Base-by-base conservation (phyloP, 1,140 invertebrate species). In the Meloidogyne exigua region DNA sequence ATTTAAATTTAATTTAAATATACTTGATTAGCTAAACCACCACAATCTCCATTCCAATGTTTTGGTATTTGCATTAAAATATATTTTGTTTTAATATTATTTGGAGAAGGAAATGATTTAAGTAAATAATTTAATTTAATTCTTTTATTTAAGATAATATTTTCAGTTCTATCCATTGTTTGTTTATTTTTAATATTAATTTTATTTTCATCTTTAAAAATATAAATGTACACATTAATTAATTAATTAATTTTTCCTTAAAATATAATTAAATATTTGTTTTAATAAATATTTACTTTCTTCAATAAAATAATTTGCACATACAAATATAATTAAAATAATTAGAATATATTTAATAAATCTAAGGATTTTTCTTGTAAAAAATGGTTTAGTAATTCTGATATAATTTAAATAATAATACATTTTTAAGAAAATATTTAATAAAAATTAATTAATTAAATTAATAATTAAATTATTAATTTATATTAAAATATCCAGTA, bases 21-120 rank as follows among this genome's bases (percentile, higher is more conserved):
- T 39, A 57, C 49, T 57, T 57, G 49, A 57, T 57, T 57, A 57
- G 49, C 49, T n/a, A 57, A n/a, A n/a, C 49, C 49, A 57, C 49
- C 49, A 57, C 49, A 57, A 57, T 57, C 49, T n/a, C 49, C 49
- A 57, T 57, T 57, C 49, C 49, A 57, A n/a, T 57, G 18, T 57
- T 57, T 57, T n/a, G 49, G 49, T n/a, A 57, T 57, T 57, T 57
- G 49, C 49, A 57, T 57, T 57, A 57, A 57, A 57, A 57, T n/a
- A 57, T 57, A 57, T 57, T 57, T 57, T 57, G 49, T 57, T 57
- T 57, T 57, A n/a, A 57, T 57, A 57, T 57, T n/a, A 57, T 57
- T 57, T 57, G 49, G 49, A n/a, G 49, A 57, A n/a, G 49, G 49
- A 57, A 57, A 57, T 57, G 49, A n/a, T 57, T 57, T 57, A n/a